These are phyloP conservation scores for Porites lobata DNA, from an alignment of 92 coral and sea anemone species.

Conservation along the genomic window DNA sequence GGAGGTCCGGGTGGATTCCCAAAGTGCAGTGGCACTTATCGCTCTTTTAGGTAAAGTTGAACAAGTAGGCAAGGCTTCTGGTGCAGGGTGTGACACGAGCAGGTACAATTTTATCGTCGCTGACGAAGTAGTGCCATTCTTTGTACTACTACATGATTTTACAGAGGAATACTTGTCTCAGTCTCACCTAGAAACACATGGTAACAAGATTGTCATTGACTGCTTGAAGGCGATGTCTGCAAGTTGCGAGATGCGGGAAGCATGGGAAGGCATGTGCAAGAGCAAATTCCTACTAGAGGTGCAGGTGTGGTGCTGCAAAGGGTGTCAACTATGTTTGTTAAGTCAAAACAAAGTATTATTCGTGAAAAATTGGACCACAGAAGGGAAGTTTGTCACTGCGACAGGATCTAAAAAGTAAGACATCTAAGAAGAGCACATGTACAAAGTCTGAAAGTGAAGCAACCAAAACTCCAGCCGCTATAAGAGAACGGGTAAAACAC, in stretches of 20 bases:
- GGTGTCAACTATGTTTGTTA: slow-evolving; percentile 42
- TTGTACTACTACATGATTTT: slow-evolving; percentile 21
- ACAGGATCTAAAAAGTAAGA: too few species aligned
- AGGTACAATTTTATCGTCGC: slow-evolving; percentile 47
- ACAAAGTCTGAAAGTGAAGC: slow-evolving; percentile 12
- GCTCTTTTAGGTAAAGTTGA: neutral
- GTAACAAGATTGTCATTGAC: too few species aligned
- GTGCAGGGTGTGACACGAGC: neutral
- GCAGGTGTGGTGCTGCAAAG: neutral
- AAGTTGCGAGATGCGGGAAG: slow-evolving; percentile 17
- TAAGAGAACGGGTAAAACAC: slow-evolving; percentile 16
- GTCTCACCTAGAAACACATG: too few species aligned
- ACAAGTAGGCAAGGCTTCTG: neutral
- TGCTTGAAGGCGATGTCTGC: neutral
- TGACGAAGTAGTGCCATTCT: slow-evolving; percentile 23
- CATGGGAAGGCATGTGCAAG: slow-evolving; percentile 33
- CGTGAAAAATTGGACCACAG: slow-evolving; percentile 57
- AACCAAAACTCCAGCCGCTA: slow-evolving; percentile 17
- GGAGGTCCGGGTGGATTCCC: slow-evolving; percentile 1
- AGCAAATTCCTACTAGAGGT: slow-evolving; percentile 29
- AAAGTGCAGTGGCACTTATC: neutral
- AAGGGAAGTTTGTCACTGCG: slow-evolving; percentile 30
- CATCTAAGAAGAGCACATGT: slow-evolving; percentile 22
- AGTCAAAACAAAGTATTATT: slow-evolving; percentile 28
- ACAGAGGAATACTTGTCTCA: too few species aligned